Base-by-base conservation (phyloP, 2,113 vertebrate genomes). In the Procavia capensis region DNA sequence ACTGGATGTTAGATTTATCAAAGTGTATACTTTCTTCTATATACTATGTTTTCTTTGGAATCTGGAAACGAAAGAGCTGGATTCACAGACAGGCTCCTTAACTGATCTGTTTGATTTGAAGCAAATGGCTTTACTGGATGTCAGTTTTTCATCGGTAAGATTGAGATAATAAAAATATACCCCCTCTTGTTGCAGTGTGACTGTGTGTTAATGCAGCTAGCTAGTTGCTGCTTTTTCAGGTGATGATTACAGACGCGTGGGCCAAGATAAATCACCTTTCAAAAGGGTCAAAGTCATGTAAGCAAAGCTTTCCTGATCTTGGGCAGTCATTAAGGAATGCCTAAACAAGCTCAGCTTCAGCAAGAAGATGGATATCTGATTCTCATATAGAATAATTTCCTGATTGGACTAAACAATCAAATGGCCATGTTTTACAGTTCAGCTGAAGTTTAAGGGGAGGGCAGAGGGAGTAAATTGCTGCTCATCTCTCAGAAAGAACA, bases 401-500 rank as follows among this genome's bases (percentile, higher is more conserved):
- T 63, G 85, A 94, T 80, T 94, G 86, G 57, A 78, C 85, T 57
- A 78, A 83, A 95, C 64, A 96, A 90, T 93, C 96, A 88, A 96
- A 92, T 11, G 45, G 61, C 88, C 36, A 61, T 94, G 91, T 92
- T 96, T 93, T 87, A 94, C 88, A 93, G 79, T 96, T 94, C 79
- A 61, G 88, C 87, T 90, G 92, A 78, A 87, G 76, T 95, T 96
- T 95, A 97, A 93, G 89, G 70, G 96, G 83, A 95, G 86, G 94
- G 85, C 94, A 94, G 79, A 89, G 92, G 94, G 92, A 89, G 95
- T 80, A 94, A 97, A 95, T 96, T 84, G 96, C 90, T 80, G 89
- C 92, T 96, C 93, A 89, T 97, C 95, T 95, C 88, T 95, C 92
- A 96, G 85, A 78, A 59, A 95, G 91, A 96, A 95, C 94, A 97